These are phyloP conservation scores for Stictonetta naevosa DNA, from an alignment of 2,113 vertebrate genomes.

Conservation along the genomic window DNA sequence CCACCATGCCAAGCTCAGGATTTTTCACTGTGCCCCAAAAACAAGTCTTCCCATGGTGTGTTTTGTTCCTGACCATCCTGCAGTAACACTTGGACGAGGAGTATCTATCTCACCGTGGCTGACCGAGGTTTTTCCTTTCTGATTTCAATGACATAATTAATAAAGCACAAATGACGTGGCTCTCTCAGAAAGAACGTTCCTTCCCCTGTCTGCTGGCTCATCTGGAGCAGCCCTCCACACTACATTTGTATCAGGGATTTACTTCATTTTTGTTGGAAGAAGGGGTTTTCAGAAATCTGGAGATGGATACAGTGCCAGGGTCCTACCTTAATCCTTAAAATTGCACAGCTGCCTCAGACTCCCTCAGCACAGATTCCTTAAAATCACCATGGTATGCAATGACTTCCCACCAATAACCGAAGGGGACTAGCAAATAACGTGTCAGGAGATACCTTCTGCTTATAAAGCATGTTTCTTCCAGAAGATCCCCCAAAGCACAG, in stretches of 20 bases:
- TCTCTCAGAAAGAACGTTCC: neutral
- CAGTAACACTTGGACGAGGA: neutral
- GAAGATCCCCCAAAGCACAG: neutral
- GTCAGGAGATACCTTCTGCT: neutral
- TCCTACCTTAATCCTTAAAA: slow-evolving; percentile 62
- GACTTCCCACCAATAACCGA: neutral
- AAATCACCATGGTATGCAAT: neutral
- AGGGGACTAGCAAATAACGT: neutral
- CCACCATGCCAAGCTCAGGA: neutral
- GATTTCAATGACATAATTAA: slow-evolving; percentile 3
- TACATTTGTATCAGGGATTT: slow-evolving; percentile 12
- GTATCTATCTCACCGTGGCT: neutral
- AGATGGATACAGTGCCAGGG: slow-evolving; percentile 11
- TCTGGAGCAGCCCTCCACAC: neutral
- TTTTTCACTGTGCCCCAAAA: slow-evolving; percentile 3
- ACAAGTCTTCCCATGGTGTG: neutral
- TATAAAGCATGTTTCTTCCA: neutral
- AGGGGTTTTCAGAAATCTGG: slow-evolving; percentile 39
- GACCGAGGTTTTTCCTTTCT: slow-evolving; percentile 31
- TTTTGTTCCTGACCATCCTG: neutral
- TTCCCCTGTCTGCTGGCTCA: slow-evolving; percentile 21
- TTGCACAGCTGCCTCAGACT: slow-evolving; percentile 35
- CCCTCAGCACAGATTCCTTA: neutral
- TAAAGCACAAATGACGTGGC: neutral
- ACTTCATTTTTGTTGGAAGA: slow-evolving; percentile 64